Percentiles rank a stretch among this genome's conserved stretches.
These are phyloP conservation scores for Narcine bancroftii DNA, from an alignment of 2,113 vertebrate genomes.

Conservation along the genomic window DNA sequence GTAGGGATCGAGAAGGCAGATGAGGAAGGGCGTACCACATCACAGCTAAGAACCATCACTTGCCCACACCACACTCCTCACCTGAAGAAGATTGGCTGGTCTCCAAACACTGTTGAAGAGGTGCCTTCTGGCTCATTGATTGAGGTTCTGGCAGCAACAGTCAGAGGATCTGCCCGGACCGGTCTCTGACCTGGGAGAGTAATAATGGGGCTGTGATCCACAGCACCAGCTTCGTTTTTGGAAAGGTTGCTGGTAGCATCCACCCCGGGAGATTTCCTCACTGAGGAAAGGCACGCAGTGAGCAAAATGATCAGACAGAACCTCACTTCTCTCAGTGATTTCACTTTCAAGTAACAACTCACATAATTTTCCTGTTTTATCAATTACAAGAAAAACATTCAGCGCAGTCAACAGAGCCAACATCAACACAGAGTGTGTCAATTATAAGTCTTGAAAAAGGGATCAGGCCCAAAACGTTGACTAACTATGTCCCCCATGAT, in stretches of 20 bases:
- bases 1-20: not conserved
- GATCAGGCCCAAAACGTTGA: too few relatives aligned
- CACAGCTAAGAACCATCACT: too few relatives aligned
- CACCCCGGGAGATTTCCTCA: constrained; percentile 61
- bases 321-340: not conserved
- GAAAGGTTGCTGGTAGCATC: constrained; percentile 82
- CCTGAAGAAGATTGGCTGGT: constrained; percentile 95
- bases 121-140: constrained; percentile 52
- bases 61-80: constrained; percentile 41
- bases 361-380: not conserved
- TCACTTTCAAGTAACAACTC: not conserved
- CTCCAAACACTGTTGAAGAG: constrained; percentile 57
- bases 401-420: not conserved
- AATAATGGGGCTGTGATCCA: constrained; percentile 77
- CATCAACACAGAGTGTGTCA: not conserved
- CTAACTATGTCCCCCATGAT: too few relatives aligned
- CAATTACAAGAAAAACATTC: not conserved
- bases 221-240: constrained; percentile 60
- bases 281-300: constrained; percentile 42
- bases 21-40: not conserved
- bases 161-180: constrained; percentile 55
- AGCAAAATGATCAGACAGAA: not conserved
- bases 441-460: too few relatives aligned
- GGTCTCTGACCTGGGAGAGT: constrained; percentile 74
- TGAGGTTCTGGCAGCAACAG: constrained; percentile 44